Conservation (phyloP, 1,140 invertebrate species). For the Drosophila sechellia region DNA sequence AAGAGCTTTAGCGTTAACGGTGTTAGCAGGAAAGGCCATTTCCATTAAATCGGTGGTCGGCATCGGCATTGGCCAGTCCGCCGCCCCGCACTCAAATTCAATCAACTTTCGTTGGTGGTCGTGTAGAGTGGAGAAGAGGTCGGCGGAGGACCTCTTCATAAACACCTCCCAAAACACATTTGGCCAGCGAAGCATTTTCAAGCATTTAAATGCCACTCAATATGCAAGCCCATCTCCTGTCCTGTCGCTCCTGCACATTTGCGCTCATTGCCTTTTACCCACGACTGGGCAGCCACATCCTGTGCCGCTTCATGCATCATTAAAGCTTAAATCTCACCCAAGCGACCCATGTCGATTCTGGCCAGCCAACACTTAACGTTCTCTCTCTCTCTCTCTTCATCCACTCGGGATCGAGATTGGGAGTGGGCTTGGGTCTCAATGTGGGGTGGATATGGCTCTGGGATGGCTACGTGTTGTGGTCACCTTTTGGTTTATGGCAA, state of each 20-base stretch:
- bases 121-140: not conserved
- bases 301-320: slow-evolving; percentile 83
- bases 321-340: slow-evolving; percentile 83
- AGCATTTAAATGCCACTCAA: slow-evolving; percentile 83
- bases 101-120: slow-evolving; percentile 46
- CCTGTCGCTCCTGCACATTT: slow-evolving; percentile 55
- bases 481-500: slow-evolving; percentile 81
- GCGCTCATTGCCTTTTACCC: slow-evolving; percentile 81
- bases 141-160: slow-evolving; percentile 57
- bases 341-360: slow-evolving; percentile 77
- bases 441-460: slow-evolving; percentile 18
- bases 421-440: slow-evolving; percentile 8
- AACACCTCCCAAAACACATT: slow-evolving; percentile 69
- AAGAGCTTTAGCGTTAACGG: slow-evolving; percentile 19
- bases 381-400: slow-evolving; percentile 17
- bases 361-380: slow-evolving; percentile 74
- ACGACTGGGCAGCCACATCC: slow-evolving; percentile 82
- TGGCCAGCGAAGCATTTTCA: slow-evolving; percentile 61
- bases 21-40: slow-evolving; percentile 23
- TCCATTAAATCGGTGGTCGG: slow-evolving; percentile 18
- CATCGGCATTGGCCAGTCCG: not conserved
- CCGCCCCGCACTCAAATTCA: slow-evolving; percentile 18
- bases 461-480: slow-evolving; percentile 75
- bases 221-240: slow-evolving; percentile 72
- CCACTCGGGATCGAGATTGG: slow-evolving; percentile 16